Base-by-base conservation (phyloP, 2,113 vertebrate species). In the Callospermophilus lateralis region DNA sequence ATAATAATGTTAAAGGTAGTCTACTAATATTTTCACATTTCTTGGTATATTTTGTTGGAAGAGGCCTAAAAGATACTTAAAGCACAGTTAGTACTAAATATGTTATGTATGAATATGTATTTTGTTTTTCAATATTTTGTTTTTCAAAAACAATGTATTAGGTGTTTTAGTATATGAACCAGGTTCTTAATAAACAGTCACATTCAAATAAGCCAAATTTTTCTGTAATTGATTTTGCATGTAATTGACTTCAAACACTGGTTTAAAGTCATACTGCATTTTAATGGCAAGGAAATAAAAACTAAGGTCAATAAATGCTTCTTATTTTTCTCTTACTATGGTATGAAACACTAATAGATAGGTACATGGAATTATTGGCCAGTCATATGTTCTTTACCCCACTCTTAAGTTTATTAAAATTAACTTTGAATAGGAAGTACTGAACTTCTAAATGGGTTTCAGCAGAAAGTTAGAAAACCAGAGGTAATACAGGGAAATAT, bases 351-450 rank as follows among this genome's bases (percentile, higher is more conserved):
- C 24, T 93, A 83, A 86, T 76, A 24, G 55, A 86, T 79, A 92
- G 67, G 53, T 93, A 39, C 4, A 61, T 53, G 22, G 76, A 58
- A 85, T 73, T 88, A 87, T 17, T 61, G 84, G 73, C 26, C 53
- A 95, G 72, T 65, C 42, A 34, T 76, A 20, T 96, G n/a, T 74
- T 84, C 51, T 81, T 84, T 92, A 65, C 42, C 45, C 16, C 76
- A 84, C 51, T 0, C 74, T 74, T 74, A 94, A 92, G 45, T 78
- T 92, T 91, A 86, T 77, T 94, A 96, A 96, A 87, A 77, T 94
- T 72, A 93, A 53, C 58, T 72, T 97, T 96, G 90, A 95, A 86
- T 61, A 97, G 87, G 68, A 89, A 70, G 13, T 97, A 63, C 96
- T 45, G 45, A 45, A 68, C n/a, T 93, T 96, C 65, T 24, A 68